These are phyloP conservation scores for Plebejus argus DNA, from an alignment of 2,888 invertebrate genomes.

Conservation along the genomic window DNA sequence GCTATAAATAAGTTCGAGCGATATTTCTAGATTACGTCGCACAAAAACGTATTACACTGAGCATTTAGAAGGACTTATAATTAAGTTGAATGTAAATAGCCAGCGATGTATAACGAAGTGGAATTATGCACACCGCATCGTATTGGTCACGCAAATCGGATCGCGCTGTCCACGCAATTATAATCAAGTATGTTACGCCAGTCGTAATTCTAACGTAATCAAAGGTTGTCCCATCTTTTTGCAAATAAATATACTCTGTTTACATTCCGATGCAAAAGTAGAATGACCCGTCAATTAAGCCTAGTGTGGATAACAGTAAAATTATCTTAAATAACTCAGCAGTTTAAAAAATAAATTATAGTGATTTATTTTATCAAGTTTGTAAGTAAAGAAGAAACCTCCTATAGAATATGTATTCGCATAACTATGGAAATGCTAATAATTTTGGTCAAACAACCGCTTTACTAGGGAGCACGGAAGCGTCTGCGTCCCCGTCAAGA, in stretches of 20 bases:
- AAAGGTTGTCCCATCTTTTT: conserved; percentile 69
- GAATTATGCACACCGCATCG: conserved; percentile 56
- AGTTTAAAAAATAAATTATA: too few relatives aligned
- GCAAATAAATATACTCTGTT: conserved; percentile 50
- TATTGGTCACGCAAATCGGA: conserved; percentile 79
- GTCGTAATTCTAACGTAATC: conserved; percentile 79
- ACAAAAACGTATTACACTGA: conserved; percentile 50
- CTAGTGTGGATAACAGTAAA: too few relatives aligned
- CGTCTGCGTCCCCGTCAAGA: too few relatives aligned
- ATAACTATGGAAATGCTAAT: too few relatives aligned
- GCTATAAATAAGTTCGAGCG: conserved; percentile 77
- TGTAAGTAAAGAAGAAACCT: too few relatives aligned
- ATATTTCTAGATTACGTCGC: conserved; percentile 81
- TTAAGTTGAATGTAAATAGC: conserved; percentile 40
- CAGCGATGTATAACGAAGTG: conserved; percentile 38
- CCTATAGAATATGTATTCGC: too few relatives aligned
- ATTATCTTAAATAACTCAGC: too few relatives aligned
- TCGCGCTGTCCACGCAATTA: conserved; percentile 77
- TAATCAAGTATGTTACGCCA: conserved; percentile 71
- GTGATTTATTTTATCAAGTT: too few relatives aligned
- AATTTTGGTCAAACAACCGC: too few relatives aligned
- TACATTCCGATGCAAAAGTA: conserved; percentile 37
- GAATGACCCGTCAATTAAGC: not conserved
- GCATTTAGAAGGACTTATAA: not conserved
- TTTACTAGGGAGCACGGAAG: too few relatives aligned